Evolutionary conservation across 53 echinoderm and acorn worm species (phyloP).

Genomic region (Henricia sp.): DNA sequence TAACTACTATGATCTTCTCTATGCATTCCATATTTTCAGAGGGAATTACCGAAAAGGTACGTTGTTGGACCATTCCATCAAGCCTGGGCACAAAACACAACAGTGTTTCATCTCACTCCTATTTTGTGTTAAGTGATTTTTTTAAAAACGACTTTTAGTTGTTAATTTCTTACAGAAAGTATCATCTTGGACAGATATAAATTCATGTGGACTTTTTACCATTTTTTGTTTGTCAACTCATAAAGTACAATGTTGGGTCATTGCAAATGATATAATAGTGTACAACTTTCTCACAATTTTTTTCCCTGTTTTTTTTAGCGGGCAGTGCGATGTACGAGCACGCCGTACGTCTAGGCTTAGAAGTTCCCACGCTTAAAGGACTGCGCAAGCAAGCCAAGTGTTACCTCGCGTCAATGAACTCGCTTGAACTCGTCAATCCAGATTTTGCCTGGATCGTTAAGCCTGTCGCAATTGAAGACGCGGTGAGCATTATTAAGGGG

Average conservation of each 20-base stretch:
- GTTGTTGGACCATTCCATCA: no score
- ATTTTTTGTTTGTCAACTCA: no score
- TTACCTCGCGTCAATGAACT: constrained; percentile 90
- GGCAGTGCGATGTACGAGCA: constrained; percentile 98
- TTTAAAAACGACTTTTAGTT: no score
- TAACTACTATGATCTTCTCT: constrained; percentile 91
- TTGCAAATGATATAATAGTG: no score
- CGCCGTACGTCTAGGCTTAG: constrained; percentile 76
- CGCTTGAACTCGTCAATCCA: constrained; percentile 80
- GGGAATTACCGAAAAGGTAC: constrained; percentile 96
- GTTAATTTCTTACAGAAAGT: no score
- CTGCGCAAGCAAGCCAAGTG: constrained; percentile 77
- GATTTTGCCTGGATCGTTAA: constrained; percentile 94
- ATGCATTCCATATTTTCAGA: constrained; percentile 86
- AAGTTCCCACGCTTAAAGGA: constrained; percentile 69
- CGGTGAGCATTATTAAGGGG: constrained; percentile 53
- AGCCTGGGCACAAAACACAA: no score
- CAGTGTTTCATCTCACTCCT: no score
- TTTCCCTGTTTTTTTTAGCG: constrained; percentile 45
- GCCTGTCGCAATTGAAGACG: constrained; percentile 68
- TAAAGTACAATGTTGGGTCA: no score
- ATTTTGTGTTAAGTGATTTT: no score
- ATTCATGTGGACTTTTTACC: no score
- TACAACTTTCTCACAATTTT: no score
- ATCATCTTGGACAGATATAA: no score